phyloP scores from a whole-genome alignment of 2,797 vertebrate genomes.

The Lacerta bilineata region DNA sequence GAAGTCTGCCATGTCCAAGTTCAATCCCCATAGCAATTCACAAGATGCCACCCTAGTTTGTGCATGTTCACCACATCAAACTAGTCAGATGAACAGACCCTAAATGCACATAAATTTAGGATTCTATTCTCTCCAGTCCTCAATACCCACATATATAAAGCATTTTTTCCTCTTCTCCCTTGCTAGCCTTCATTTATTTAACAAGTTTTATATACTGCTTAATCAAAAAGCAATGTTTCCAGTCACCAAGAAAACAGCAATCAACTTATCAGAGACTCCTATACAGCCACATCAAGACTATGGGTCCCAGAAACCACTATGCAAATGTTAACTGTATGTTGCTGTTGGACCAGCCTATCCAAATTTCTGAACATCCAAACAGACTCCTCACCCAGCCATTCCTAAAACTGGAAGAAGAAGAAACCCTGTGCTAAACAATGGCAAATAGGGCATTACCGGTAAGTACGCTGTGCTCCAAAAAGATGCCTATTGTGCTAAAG shows the following conservation, averaged over 20 bases:
- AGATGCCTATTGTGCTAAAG: slow-evolving; percentile 76
- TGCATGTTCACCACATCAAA: background rate
- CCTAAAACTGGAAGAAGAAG: background rate
- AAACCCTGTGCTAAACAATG: slow-evolving; percentile 12
- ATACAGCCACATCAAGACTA: background rate
- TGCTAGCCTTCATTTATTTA: background rate
- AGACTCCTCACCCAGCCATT: background rate
- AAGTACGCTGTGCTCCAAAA: slow-evolving; percentile 62
- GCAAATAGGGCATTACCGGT: slow-evolving; percentile 41
- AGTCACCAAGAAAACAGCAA: background rate
- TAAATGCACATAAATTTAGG: background rate
- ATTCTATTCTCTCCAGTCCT: background rate
- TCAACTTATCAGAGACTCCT: background rate
- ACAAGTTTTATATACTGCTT: background rate
- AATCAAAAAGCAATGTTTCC: too few relatives aligned
- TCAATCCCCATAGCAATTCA: background rate
- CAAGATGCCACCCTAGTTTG: background rate
- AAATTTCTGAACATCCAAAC: background rate
- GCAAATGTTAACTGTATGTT: background rate
- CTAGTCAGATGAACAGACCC: background rate
- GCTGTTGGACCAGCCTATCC: background rate
- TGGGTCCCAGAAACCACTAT: background rate
- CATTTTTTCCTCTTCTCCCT: background rate
- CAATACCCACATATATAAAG: background rate
- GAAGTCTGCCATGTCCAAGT: background rate